These are phyloP conservation scores for Branchinecta lindahli DNA, from an alignment of 1,140 invertebrate genomes.

Conservation along the genomic window DNA sequence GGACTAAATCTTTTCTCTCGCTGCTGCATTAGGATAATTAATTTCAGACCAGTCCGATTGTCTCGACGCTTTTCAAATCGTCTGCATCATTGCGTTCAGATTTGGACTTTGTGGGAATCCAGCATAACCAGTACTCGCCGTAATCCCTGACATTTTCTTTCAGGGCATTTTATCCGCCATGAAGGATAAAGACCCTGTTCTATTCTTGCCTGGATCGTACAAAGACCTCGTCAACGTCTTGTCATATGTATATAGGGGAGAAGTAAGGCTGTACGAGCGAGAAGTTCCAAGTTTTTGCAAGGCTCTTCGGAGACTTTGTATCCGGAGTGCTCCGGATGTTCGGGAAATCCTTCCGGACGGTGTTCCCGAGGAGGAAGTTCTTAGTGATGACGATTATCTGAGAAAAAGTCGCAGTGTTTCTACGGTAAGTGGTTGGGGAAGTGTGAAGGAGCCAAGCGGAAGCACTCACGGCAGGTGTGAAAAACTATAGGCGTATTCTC, in stretches of 20 bases:
- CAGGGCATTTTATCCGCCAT: background rate
- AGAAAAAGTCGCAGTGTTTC: background rate
- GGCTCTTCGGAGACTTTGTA: background rate
- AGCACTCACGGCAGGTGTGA: no score
- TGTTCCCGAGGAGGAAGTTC: background rate
- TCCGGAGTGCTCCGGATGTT: background rate
- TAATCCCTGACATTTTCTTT: background rate
- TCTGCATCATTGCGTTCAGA: no score
- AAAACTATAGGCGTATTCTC: no score
- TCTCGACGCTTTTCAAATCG: no score
- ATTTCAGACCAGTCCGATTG: no score
- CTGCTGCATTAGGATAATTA: no score
- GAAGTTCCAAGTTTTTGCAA: conserved; percentile 1
- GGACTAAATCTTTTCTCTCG: no score
- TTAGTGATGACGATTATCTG: background rate
- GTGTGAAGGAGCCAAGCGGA: no score
- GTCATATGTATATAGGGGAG: background rate
- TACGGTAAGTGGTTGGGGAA: background rate
- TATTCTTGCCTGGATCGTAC: background rate
- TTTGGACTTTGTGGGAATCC: no score
- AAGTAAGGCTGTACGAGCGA: background rate
- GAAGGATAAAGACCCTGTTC: background rate
- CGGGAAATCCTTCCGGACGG: background rate
- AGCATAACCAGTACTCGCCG: no score
- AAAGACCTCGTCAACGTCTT: background rate